Evolutionary conservation across 1,140 invertebrate genomes (phyloP), one percentile per base, ranked within the genome.

Genomic region (Epicauta chinensis): DNA sequence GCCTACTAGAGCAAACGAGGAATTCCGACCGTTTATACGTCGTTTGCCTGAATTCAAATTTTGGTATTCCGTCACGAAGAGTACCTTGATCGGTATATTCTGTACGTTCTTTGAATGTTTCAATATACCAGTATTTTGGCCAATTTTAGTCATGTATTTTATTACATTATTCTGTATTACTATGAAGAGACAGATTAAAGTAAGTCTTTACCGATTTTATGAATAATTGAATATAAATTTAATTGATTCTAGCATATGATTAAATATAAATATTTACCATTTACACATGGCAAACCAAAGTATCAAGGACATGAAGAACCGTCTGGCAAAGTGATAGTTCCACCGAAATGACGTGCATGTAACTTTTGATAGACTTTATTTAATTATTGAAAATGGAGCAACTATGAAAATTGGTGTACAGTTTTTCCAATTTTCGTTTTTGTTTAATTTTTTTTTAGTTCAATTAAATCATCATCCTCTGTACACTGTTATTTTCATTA

Each of bases 91-190:
- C 60, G 93, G 87, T 17, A 80, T 95, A 63, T 76, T 87, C 56
- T 97, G 93, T 73, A 99, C 97, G 43, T 92, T 97, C 70, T 98
- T 99, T 72, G 93, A 98, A 66, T 88, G 89, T 59, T 96, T 98
- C 70, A 97, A 99, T 79, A 88, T 99, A 69, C 97, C 97, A 66
- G 97, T 99, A 61, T 99, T 99, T 73, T 99, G 97, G 97, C 97
- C 97, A 38, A 99, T 99, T 60, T 80, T 99, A 66, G 93, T 99
- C 51, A 94, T 99, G 86, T 99, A 99, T 75, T 99, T 99, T 75
- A 91, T 98, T 66, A 95, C 96, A 32, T 75, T 99, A 55, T 94
- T 98, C 71, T 92, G 91, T 73, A 91, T 99, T 62, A 99, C 97
- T 40, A 99, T 99, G 97, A 99, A 98, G 74, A 84, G 94, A 68